phyloP scores from a whole-genome alignment of 2,888 invertebrate species.

The Neocrepidodera transversa region DNA sequence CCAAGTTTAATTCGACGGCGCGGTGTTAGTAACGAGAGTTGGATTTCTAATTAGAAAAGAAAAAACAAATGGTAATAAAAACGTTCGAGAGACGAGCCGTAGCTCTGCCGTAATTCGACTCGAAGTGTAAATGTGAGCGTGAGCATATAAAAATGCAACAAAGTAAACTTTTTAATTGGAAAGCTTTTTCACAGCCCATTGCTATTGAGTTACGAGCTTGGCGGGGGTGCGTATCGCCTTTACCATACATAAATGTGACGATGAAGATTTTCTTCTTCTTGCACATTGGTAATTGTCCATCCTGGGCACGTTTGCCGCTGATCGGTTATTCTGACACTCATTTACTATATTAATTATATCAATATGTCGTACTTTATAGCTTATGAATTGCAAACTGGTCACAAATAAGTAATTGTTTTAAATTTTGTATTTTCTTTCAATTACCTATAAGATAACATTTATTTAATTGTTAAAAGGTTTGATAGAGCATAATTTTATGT shows the following conservation, averaged over 20 bases:
- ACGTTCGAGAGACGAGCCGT: slow-evolving; percentile 25
- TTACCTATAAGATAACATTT: too few relatives aligned
- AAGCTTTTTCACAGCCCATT: slow-evolving; percentile 45
- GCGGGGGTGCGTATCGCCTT: slow-evolving; percentile 37
- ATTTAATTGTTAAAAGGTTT: too few relatives aligned
- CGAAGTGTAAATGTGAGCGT: slow-evolving; percentile 37
- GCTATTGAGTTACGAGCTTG: slow-evolving; percentile 27
- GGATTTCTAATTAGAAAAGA: slow-evolving; percentile 30
- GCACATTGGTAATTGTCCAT: slow-evolving; percentile 35
- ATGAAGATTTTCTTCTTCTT: slow-evolving; percentile 32
- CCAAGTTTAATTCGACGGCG: slow-evolving; percentile 2
- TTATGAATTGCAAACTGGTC: slow-evolving; percentile 9
- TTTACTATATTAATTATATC: slow-evolving; percentile 36
- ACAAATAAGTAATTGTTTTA: too few relatives aligned
- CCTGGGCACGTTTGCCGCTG: slow-evolving; percentile 43
- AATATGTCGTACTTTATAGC: slow-evolving; percentile 27
- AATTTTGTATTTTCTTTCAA: too few relatives aligned
- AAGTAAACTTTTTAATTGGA: slow-evolving; percentile 48
- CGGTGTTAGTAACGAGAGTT: slow-evolving; percentile 23
- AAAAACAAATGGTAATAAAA: slow-evolving; percentile 35
- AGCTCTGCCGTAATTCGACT: slow-evolving; percentile 31
- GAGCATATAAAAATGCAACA: slow-evolving; percentile 47
- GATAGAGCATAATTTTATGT: too few relatives aligned
- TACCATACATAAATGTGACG: slow-evolving; percentile 35
- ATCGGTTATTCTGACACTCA: slow-evolving; percentile 41